phyloP scores from a whole-genome alignment of 2,888 invertebrate species.

The Leptarthrus brevirostris region DNA sequence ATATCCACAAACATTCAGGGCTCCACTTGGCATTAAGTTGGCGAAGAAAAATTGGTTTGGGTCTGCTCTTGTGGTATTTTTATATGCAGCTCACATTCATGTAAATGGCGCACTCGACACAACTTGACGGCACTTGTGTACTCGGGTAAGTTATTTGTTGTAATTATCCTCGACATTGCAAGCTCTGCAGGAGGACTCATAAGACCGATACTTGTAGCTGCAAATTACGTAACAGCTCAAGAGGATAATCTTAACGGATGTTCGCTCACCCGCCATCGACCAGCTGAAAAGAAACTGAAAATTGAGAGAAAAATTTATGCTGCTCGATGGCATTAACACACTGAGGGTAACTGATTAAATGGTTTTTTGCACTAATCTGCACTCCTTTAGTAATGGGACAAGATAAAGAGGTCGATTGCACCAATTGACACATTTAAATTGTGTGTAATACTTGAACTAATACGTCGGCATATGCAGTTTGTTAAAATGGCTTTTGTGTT shows the following conservation, averaged over 20 bases:
- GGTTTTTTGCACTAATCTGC: no score
- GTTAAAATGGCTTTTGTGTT: no score
- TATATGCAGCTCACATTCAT: conserved; percentile 42
- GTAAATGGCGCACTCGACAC: conserved; percentile 32
- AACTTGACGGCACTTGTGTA: conserved; percentile 30
- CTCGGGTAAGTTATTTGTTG: conserved; percentile 43
- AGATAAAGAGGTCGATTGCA: no score
- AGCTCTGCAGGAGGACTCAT: conserved; percentile 20
- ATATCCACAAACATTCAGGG: conserved; percentile 37
- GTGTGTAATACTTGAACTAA: no score
- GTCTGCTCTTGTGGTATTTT: conserved; percentile 36
- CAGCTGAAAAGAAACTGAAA: neutral
- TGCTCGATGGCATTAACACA: conserved; percentile 9
- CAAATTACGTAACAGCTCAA: conserved; percentile 42
- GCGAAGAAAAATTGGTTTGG: conserved; percentile 43
- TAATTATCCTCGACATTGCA: conserved; percentile 20
- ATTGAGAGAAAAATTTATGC: neutral
- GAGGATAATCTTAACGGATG: conserved; percentile 41
- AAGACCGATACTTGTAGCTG: conserved; percentile 45
- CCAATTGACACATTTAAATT: no score
- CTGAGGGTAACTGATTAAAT: conserved; percentile 23
- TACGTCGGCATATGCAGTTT: no score
- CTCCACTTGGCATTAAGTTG: conserved; percentile 43
- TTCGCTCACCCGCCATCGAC: neutral
- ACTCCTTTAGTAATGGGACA: no score